These are phyloP conservation scores for Hippocampus abdominalis DNA, from an alignment of 2,113 vertebrate species.

Conservation along the genomic window DNA sequence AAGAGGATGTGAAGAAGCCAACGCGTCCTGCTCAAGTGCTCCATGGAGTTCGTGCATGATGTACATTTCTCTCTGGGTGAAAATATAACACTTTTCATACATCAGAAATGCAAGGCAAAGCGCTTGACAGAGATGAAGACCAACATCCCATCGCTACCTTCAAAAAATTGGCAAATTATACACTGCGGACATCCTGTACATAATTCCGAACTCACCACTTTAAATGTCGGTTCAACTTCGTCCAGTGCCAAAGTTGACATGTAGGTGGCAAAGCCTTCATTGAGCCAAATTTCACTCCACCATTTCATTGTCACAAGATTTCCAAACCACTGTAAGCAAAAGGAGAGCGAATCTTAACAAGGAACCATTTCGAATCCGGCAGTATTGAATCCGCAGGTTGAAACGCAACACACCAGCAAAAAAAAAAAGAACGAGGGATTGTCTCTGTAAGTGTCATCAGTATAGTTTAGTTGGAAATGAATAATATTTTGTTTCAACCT, in stretches of 20 bases:
- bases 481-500: too few relatives aligned
- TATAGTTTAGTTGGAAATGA: too few relatives aligned
- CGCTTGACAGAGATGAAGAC: not conserved
- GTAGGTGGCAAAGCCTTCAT: constrained; percentile 87
- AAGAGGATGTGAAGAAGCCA: constrained; percentile 65
- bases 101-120: too few relatives aligned
- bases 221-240: constrained; percentile 54
- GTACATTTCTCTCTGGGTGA: constrained; percentile 48
- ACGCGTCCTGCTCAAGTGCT: constrained; percentile 58
- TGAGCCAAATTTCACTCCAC: constrained; percentile 95
- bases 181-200: too few relatives aligned
- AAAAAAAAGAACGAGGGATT: not conserved
- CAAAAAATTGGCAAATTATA: too few relatives aligned
- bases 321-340: constrained; percentile 86
- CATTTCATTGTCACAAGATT: constrained; percentile 90
- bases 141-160: not conserved
- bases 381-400: not conserved
- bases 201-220: constrained; percentile 67
- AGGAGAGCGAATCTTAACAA: not conserved
- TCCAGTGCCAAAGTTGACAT: constrained; percentile 76
- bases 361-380: not conserved
- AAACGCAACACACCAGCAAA: not conserved
- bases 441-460: too few relatives aligned
- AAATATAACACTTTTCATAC: not conserved
- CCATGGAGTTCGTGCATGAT: constrained; percentile 39